phyloP scores from a whole-genome alignment of 1,140 invertebrate genomes.

The Nephotettix cincticeps region DNA sequence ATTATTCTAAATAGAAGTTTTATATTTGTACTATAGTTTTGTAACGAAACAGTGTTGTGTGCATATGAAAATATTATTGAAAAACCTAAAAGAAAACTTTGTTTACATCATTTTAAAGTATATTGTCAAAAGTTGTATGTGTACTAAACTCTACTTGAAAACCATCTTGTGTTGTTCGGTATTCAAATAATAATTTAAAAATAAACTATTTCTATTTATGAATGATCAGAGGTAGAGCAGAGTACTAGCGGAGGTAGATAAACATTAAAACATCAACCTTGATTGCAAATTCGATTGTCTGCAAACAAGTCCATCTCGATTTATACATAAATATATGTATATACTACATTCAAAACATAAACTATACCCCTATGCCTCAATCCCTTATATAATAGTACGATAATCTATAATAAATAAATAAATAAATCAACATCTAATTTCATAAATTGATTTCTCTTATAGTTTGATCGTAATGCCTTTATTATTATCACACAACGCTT shows the following conservation, averaged over 20 bases:
- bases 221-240: constrained; percentile 28
- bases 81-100: too few species aligned
- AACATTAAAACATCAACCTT: not conserved
- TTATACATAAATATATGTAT: not conserved
- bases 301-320: not conserved
- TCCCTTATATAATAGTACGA: constrained; percentile 12
- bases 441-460: constrained; percentile 3
- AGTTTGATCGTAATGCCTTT: constrained; percentile 21
- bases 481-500: constrained; percentile 16
- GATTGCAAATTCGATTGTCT: constrained; percentile 4
- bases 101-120: too few species aligned
- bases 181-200: not conserved
- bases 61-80: too few species aligned
- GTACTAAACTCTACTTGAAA: not conserved
- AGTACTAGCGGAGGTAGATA: constrained; percentile 26
- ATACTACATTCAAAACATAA: not conserved
- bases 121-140: not conserved
- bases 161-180: constrained; percentile 4
- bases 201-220: not conserved
- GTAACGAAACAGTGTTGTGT: too few species aligned
- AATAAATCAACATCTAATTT: constrained; percentile 11
- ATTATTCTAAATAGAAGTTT: too few species aligned
- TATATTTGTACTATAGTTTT: too few species aligned
- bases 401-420: constrained; percentile 21
- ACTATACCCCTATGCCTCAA: not conserved